phyloP scores from a whole-genome alignment of 2,113 vertebrate species.

The Aegotheles bennettii region DNA sequence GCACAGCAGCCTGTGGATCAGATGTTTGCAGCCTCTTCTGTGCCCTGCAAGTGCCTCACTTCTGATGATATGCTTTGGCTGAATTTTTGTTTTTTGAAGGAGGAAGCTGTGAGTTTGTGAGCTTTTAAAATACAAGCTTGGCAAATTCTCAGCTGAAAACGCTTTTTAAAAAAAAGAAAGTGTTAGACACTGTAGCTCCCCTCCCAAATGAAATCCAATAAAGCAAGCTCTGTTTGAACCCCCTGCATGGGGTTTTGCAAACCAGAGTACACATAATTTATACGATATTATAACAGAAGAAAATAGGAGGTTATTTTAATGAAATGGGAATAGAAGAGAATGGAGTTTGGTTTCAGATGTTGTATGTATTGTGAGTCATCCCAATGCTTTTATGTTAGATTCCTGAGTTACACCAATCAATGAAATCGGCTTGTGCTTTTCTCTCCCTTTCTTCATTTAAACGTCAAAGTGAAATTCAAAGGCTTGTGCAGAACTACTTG shows the following conservation, averaged over 20 bases:
- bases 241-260: background rate
- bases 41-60: background rate
- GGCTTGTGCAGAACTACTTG: constrained; percentile 54
- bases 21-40: background rate
- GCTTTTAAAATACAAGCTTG: background rate
- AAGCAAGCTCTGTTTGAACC: background rate
- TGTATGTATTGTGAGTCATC: constrained; percentile 50
- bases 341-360: constrained; percentile 47
- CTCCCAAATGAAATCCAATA: background rate
- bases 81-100: background rate
- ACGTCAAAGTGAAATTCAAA: constrained; percentile 74
- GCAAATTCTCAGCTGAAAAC: background rate
- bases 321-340: constrained; percentile 27
- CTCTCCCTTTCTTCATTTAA: constrained; percentile 63
- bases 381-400: constrained; percentile 54
- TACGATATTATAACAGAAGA: constrained; percentile 7
- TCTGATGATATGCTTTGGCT: background rate
- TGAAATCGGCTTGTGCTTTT: constrained; percentile 62
- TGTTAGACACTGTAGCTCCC: background rate
- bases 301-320: constrained; percentile 34
- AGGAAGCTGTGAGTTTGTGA: background rate
- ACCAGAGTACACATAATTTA: background rate
- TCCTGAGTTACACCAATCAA: constrained; percentile 64
- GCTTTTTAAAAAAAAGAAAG: background rate
- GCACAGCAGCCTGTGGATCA: background rate